Evolutionary conservation across 1,140 invertebrate genomes (phyloP), one percentile per base, ranked within the genome.

Genomic region (Scaptomyza hsui): DNA sequence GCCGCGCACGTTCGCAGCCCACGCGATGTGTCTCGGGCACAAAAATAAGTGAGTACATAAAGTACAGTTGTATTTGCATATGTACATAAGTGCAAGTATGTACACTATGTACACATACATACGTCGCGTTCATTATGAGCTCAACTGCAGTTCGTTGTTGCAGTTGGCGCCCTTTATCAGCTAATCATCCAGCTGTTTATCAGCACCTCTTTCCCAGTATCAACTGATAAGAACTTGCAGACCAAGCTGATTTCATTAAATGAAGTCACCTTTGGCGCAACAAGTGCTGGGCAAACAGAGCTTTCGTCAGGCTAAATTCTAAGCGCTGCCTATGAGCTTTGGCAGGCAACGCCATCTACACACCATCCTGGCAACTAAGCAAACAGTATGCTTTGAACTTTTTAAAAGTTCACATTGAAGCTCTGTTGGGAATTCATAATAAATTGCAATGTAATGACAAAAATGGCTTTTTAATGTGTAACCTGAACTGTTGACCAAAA

Each of bases 321-420:
- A 70, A 81, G 45, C 59, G 32, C 6, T 13, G 45, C 53, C 41
- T 45, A 15, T 53, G 79, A 79, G 75, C 67, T 85, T 26, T n/a
- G n/a, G 19, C 16, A 37, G 1, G 21, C 10, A 51, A 49, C 80
- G 80, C 81, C 80, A 69, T 74, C 80, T 85, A 44, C 32, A 4
- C 24, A 13, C 49, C 81, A 59, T 78, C 75, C 64, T 19, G 13
- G 37, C 21, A 59, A 48, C 57, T 44, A 63, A 61, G n/a, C 47
- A 18, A 42, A 29, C 26, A 4, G 2, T 12, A 62, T 65, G 42
- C 21, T 15, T 12, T 21, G 37, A 19, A 45, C 68, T 57, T 86
- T 76, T 59, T n/a, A 9, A 29, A 72, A 60, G 69, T 59, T 59
- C 13, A 21, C 29, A 24, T 49, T 32, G n/a, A 71, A 65, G 62